A percentile compares a stretch with the other conserved stretches of the same genome.
phyloP scores from a whole-genome alignment of 2,113 vertebrate genomes.

The Cryptotis parvus region DNA sequence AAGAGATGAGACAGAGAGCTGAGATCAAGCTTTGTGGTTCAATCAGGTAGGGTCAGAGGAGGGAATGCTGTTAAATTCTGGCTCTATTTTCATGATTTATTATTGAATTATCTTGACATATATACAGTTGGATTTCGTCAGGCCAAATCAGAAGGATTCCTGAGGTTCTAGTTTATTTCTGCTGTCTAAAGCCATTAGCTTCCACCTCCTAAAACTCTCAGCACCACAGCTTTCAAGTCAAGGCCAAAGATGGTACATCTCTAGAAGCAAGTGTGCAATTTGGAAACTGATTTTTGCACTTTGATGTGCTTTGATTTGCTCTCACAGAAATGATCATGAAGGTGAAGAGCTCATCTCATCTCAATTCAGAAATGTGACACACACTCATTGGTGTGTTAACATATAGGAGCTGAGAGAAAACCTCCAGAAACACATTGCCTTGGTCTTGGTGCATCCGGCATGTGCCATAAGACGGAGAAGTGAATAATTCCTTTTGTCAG shows the following conservation, averaged over 20 bases:
- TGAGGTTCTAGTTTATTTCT: constrained; percentile 82
- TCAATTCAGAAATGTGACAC: neutral
- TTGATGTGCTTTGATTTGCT: constrained; percentile 47
- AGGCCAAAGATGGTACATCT: constrained; percentile 39
- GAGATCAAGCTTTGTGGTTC: neutral
- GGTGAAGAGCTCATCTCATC: neutral
- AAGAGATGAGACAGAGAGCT: neutral
- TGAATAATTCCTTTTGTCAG: constrained; percentile 42
- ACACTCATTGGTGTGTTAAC: neutral
- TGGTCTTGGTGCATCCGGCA: neutral
- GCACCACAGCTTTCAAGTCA: constrained; percentile 65
- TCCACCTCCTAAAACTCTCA: constrained; percentile 64
- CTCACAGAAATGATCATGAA: neutral
- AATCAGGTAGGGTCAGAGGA: neutral
- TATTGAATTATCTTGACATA: constrained; percentile 53
- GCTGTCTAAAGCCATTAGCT: constrained; percentile 62
- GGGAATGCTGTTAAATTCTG: neutral
- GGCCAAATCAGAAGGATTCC: constrained; percentile 62
- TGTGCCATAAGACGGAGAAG: neutral
- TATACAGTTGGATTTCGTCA: constrained; percentile 21
- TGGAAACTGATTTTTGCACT: constrained; percentile 33
- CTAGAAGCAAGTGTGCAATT: neutral
- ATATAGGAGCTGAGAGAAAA: rapidly evolving
- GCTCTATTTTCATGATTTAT: constrained; percentile 69
- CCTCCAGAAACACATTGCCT: neutral